Conservation (phyloP, 2,888 invertebrate genomes). For the Leptopilina drosophilae region DNA sequence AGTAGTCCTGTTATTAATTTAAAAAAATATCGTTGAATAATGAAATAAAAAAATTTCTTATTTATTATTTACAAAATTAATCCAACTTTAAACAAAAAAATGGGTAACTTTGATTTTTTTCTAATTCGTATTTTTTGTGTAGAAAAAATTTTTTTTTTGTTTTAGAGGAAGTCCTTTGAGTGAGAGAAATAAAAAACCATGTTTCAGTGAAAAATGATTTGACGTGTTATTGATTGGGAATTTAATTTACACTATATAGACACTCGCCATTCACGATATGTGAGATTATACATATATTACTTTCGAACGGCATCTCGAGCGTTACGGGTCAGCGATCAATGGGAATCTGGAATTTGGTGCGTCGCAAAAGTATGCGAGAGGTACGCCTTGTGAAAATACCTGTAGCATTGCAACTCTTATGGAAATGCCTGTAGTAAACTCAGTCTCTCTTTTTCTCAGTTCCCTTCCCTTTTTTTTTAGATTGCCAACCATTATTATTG, state of each 20-base stretch:
- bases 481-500: neutral
- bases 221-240: neutral
- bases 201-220: neutral
- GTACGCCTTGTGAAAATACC: constrained; percentile 36
- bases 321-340: constrained; percentile 52
- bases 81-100: too few species aligned
- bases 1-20: too few species aligned
- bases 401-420: constrained; percentile 8
- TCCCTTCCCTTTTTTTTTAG: constrained; percentile 22
- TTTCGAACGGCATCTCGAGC: constrained; percentile 30
- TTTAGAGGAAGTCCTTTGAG: too few species aligned
- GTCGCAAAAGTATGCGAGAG: constrained; percentile 43
- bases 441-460: constrained; percentile 30
- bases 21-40: too few species aligned
- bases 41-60: too few species aligned
- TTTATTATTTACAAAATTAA: too few species aligned
- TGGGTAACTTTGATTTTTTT: too few species aligned
- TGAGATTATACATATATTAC: constrained; percentile 19
- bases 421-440: constrained; percentile 19
- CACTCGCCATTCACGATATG: neutral
- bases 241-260: neutral
- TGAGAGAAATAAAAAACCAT: too few species aligned
- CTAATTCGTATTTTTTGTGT: too few species aligned
- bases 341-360: constrained; percentile 60
- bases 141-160: too few species aligned